Base-by-base conservation (phyloP, 2,797 vertebrate species). In the Myoxocephalus aenaeus region DNA sequence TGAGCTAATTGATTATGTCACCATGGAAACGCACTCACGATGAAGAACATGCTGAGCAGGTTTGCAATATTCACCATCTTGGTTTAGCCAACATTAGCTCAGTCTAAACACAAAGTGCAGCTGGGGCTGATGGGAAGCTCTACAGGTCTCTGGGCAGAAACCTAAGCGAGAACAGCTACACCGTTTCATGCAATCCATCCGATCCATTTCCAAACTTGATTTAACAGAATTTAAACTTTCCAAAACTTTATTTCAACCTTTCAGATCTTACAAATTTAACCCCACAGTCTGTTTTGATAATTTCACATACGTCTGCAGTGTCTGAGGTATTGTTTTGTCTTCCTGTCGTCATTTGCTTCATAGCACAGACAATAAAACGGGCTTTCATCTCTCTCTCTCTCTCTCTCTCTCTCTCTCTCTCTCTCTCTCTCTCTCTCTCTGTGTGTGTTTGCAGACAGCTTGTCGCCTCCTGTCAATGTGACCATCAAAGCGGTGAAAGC, bases 401-500 rank as follows among this genome's bases (percentile, higher is more conserved):
- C 40, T 9, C 40, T 42, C 40, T 9, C 40, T 42, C 40, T 57
- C 27, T 57, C 27, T 57, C 54, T 57, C 56, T 57, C 57, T 5
- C 17, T 32, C 17, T 32, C 34, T 3, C 15, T 76, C 27, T 59
- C 22, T 58, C 50, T 77, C 32, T 75, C 44, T 71, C 32, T 84
- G 5, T 11, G 62, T 84, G 5, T 11, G 62, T 83, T 76, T 90
- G 40, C 89, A 99, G 97, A 98, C 91, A 97, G 96, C 89, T 95
- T 97, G 15, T 96, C 95, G 0, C 96, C 97, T 90, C 98, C 98
- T 0, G 95, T 98, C 76, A 99, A 99, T 77, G 97, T 99, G 95
- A 98, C 97, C 2, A 95, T 99, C 92, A 96, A 92, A 88, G 96
- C 96, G 64, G 95, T 99, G 90, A 98, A 97, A 90, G 96, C 96